Evolutionary conservation across 2,797 vertebrate genomes (phyloP).

Genomic region (Sebastes diaconus): DNA sequence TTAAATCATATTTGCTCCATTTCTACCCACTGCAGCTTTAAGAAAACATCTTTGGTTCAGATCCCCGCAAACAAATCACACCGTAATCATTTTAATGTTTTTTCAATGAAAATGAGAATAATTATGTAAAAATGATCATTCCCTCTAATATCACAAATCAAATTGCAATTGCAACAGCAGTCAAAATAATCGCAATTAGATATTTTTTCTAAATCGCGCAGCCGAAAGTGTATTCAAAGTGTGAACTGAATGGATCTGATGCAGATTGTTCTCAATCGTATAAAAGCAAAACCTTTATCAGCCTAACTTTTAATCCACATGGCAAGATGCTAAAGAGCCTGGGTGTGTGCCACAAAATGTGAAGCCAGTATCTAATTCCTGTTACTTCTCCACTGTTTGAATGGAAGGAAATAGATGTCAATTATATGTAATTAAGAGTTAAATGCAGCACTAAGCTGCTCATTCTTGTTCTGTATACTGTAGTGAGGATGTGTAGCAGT

Average conservation of each 20-base stretch:
- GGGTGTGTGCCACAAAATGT: not conserved
- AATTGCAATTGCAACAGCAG: too few species aligned
- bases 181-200: too few species aligned
- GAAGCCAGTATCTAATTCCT: constrained; percentile 10
- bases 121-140: too few species aligned
- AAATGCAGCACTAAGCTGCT: constrained; percentile 13
- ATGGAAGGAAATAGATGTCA: constrained; percentile 26
- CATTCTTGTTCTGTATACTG: not conserved
- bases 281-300: not conserved
- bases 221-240: not conserved
- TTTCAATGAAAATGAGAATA: too few species aligned
- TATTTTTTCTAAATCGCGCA: too few species aligned
- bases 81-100: too few species aligned
- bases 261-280: constrained; percentile 5
- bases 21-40: too few species aligned
- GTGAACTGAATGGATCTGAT: not conserved
- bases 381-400: constrained; percentile 12
- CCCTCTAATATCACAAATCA: too few species aligned
- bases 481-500: constrained; percentile 3
- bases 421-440: constrained; percentile 32
- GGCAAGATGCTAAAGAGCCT: not conserved
- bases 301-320: not conserved
- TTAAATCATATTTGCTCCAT: too few species aligned
- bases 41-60: too few species aligned
- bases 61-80: too few species aligned